Percentiles rank a stretch among this genome's conserved stretches.
Conservation (phyloP, 2,888 invertebrate genomes). For the Lacanobia oleracea region DNA sequence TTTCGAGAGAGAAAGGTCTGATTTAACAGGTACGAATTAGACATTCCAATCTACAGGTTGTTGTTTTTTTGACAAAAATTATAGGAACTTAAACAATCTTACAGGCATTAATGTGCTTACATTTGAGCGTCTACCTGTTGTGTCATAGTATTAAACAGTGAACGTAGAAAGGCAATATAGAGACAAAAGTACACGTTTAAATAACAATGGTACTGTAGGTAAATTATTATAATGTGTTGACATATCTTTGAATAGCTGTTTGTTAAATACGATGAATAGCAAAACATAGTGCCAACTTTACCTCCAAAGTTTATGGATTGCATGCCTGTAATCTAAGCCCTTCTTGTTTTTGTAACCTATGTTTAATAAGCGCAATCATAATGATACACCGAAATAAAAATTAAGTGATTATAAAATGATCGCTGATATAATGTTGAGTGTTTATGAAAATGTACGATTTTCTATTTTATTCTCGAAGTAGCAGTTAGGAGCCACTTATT, state of each 20-base stretch:
- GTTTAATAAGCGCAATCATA: conserved; percentile 14
- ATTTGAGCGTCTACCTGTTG: conserved; percentile 21
- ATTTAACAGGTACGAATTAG: not conserved
- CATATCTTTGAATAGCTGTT: conserved; percentile 54
- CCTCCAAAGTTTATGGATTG: conserved; percentile 29
- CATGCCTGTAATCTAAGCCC: conserved; percentile 32
- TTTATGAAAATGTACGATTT: conserved; percentile 5
- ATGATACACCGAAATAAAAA: conserved; percentile 17
- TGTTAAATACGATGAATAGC: conserved; percentile 58
- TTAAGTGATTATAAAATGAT: conserved; percentile 12
- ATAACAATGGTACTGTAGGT: conserved; percentile 56
- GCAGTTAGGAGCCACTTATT: not conserved
- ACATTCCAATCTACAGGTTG: conserved; percentile 3
- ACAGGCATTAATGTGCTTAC: not conserved
- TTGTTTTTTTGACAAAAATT: not conserved
- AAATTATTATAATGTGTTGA: conserved; percentile 50
- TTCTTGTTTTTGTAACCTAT: conserved; percentile 6
- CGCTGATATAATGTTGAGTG: conserved; percentile 1
- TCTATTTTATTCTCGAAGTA: not conserved
- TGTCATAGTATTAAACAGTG: conserved; percentile 18
- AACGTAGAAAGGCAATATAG: conserved; percentile 29
- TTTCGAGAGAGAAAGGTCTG: not conserved
- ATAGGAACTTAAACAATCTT: not conserved
- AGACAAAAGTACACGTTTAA: conserved; percentile 44
- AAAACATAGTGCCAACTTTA: conserved; percentile 36